Conservation (phyloP, 2,888 invertebrate genomes). For the Pardosa pseudoannulata region DNA sequence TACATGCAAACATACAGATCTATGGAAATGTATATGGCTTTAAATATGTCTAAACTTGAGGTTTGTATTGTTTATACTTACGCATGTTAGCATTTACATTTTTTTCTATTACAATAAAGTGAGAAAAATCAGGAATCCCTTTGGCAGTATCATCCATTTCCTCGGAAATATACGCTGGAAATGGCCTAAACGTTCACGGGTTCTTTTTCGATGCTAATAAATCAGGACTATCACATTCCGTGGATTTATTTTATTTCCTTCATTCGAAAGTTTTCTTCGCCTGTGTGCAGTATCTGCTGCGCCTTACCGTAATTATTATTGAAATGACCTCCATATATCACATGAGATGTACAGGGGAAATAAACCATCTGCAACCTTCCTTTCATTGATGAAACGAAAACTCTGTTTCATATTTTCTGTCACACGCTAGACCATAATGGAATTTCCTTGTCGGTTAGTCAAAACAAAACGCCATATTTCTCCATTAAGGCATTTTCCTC, state of each 20-base stretch:
- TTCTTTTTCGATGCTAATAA: too few species aligned
- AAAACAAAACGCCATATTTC: slow-evolving; percentile 40
- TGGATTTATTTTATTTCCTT: too few species aligned
- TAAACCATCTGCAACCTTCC: slow-evolving; percentile 27
- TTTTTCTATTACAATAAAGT: too few species aligned
- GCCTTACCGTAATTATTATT: slow-evolving; percentile 37
- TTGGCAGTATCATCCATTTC: too few species aligned
- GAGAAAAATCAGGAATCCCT: too few species aligned
- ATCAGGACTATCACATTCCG: too few species aligned
- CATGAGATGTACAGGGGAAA: slow-evolving; percentile 18
- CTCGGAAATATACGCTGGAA: too few species aligned
- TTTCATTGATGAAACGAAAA: slow-evolving; percentile 48
- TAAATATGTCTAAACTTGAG: too few species aligned
- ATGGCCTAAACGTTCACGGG: too few species aligned
- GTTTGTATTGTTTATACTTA: too few species aligned
- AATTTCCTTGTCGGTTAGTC: slow-evolving; percentile 58
- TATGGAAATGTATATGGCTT: not conserved
- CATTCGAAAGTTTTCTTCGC: too few species aligned
- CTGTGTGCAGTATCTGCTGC: slow-evolving; percentile 5
- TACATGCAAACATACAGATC: not conserved
- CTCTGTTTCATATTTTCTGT: slow-evolving; percentile 27
- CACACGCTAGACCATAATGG: slow-evolving; percentile 27
- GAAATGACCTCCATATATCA: slow-evolving; percentile 29
- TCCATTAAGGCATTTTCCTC: slow-evolving; percentile 20
- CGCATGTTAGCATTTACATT: too few species aligned